Evolutionary conservation across 2,113 vertebrate species (phyloP), one percentile per base, ranked within the genome.

Genomic region (Nettapus auritus): DNA sequence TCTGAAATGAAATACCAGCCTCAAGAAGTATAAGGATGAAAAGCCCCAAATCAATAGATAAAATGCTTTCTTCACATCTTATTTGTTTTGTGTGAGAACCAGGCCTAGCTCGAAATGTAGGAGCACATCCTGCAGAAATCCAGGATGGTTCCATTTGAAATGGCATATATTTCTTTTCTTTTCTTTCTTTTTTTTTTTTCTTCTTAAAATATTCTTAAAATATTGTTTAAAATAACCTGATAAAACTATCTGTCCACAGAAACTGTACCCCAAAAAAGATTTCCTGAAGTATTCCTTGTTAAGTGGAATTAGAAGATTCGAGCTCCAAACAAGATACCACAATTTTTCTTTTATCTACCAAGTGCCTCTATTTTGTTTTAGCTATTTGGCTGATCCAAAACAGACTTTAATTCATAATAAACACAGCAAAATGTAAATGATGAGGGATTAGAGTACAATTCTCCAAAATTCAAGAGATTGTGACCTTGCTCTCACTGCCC

Each of bases 281-380:
- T 52, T 90, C 77, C 29, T n/a, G 9, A 86, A 40, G 10, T 44
- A 57, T 19, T 80, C 85, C 64, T 79, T 56, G 11, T 67, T 31
- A 18, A 4, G 0, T 48, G 31, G 20, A 83, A 34, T 34, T 19
- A 56, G 4, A 70, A 66, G 3, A 40, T 4, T 44, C 8, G 21
- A 34, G 3, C 9, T 7, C 7, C 28, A 80, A 56, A 57, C 2
- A 17, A 1, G 3, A 64, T 8, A 55, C 2, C n/a, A 4, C 11
- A 29, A 2, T 67, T 64, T 87, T 71, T 90, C 3, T 56, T 85
- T 82, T 44, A 12, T 31, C 5, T 66, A 46, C 50, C 0, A 0
- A 53, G 3, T 2, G 3, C 1, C 2, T 2, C 8, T 34, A 48
- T 64, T 22, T 56, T 33, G 14, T 68, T 29, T 86, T 56, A 23